These are phyloP conservation scores for Busseola fusca DNA, from an alignment of 2,888 invertebrate species.

Conservation along the genomic window DNA sequence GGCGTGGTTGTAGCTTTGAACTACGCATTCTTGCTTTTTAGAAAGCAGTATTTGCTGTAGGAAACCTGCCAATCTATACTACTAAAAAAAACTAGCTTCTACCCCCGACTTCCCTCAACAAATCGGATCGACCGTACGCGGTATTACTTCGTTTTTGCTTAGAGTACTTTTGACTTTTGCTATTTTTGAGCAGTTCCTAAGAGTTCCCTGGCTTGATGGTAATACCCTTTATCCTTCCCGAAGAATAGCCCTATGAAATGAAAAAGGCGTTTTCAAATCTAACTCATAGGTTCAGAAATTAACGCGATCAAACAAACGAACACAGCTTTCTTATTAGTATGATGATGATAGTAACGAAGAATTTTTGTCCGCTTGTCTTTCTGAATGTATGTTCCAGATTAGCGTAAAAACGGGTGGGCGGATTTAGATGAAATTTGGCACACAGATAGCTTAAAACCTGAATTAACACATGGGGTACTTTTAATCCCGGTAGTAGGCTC, in stretches of 20 bases:
- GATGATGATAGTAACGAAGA: neutral
- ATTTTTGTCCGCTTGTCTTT: neutral
- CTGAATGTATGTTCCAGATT: neutral
- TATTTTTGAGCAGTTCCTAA: too few relatives aligned
- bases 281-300: too few relatives aligned
- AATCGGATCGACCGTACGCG: too few relatives aligned
- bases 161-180: too few relatives aligned
- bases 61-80: slow-evolving; percentile 4
- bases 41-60: slow-evolving; percentile 25
- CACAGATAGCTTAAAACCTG: neutral
- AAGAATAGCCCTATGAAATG: too few relatives aligned
- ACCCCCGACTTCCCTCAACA: neutral
- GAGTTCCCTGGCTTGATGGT: too few relatives aligned
- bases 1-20: slow-evolving; percentile 43
- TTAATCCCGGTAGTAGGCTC: neutral
- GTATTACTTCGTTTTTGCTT: too few relatives aligned
- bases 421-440: neutral
- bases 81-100: neutral
- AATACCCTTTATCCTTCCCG: too few relatives aligned
- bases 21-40: slow-evolving; percentile 36
- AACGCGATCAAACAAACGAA: too few relatives aligned
- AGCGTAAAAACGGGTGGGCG: neutral
- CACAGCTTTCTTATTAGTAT: too few relatives aligned
- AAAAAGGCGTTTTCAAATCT: too few relatives aligned
- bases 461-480: neutral